Conservation (phyloP, 2,888 invertebrate species). For the Meandrusa payeni region DNA sequence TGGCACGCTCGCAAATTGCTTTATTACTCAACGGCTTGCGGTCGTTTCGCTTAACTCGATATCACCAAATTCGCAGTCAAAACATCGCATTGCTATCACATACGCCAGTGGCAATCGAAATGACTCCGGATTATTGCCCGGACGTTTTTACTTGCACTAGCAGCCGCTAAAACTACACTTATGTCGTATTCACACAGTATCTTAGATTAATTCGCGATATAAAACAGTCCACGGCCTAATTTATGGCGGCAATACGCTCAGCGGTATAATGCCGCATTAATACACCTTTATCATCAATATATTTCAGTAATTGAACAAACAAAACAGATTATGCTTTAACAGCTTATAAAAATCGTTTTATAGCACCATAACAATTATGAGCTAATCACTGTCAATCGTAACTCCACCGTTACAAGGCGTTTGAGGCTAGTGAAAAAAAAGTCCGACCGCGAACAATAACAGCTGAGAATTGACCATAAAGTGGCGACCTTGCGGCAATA, state of each 20-base stretch:
- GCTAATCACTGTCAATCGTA: conserved; percentile 74
- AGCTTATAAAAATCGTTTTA: conserved; percentile 62
- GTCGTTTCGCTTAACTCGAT: conserved; percentile 67
- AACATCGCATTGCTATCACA: conserved; percentile 68
- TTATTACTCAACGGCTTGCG: conserved; percentile 67
- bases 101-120: conserved; percentile 25
- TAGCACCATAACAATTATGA: conserved; percentile 68
- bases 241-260: conserved; percentile 26
- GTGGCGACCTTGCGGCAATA: conserved; percentile 79
- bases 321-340: conserved; percentile 51
- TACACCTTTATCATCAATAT: conserved; percentile 35
- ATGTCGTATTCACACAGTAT: conserved; percentile 24
- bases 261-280: conserved; percentile 29
- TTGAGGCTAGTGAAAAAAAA: conserved; percentile 64
- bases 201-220: conserved; percentile 28
- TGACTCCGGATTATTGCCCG: background rate
- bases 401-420: conserved; percentile 60
- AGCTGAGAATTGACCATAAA: conserved; percentile 80
- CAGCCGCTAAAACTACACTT: conserved; percentile 17
- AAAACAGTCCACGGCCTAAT: conserved; percentile 32
- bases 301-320: conserved; percentile 40
- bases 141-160: conserved; percentile 8
- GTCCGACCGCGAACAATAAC: conserved; percentile 73
- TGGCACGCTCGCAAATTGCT: conserved; percentile 75
- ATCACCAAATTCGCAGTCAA: conserved; percentile 72